phyloP scores from a whole-genome alignment of 2,888 invertebrate species.

The Lasius fuliginosus region DNA sequence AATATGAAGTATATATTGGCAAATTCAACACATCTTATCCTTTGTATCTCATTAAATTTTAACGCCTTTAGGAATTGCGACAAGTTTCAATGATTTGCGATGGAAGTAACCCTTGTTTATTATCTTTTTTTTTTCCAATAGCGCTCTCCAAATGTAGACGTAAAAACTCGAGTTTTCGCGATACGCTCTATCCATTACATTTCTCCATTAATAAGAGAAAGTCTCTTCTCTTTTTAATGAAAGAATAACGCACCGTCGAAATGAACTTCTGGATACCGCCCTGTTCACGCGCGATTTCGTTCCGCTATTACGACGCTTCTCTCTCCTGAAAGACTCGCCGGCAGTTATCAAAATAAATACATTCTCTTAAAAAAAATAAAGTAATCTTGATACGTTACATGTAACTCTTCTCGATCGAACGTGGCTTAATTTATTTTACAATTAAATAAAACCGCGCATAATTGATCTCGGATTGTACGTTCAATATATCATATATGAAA shows the following conservation, averaged over 20 bases:
- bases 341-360: background rate
- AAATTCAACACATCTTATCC: background rate
- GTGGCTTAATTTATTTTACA: background rate
- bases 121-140: background rate
- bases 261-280: background rate
- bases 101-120: background rate
- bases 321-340: background rate
- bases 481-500: background rate
- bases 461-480: background rate
- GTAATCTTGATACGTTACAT: background rate
- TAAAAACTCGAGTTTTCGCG: background rate
- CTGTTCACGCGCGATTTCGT: background rate
- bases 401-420: background rate
- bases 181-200: slow-evolving; percentile 1
- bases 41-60: background rate
- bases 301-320: background rate
- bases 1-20: background rate
- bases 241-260: background rate
- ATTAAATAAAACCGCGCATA: background rate
- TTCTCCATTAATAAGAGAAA: slow-evolving; percentile 31
- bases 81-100: slow-evolving; percentile 9
- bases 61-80: background rate
- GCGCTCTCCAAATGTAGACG: background rate
- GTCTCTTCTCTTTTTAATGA: slow-evolving; percentile 22
- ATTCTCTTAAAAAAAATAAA: background rate